Evolutionary conservation across 2,113 vertebrate species (phyloP), one percentile per base, ranked within the genome.

Genomic region (Oncorhynchus kisutch): DNA sequence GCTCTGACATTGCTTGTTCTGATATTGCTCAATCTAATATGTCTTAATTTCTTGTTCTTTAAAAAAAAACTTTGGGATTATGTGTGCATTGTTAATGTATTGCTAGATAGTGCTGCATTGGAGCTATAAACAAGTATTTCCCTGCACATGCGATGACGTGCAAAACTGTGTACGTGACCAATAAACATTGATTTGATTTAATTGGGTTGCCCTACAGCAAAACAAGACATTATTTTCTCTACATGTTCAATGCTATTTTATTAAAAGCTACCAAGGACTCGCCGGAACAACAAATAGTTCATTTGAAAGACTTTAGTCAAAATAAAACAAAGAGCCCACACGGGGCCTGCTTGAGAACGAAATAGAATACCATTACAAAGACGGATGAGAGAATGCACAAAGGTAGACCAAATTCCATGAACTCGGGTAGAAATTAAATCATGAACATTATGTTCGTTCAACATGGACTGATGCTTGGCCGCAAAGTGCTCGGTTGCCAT

Each of bases 401-500:
- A 67, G 29, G 27, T 16, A 31, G 7, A 60, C n/a, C 18, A 22
- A 68, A 68, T 39, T 2, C 29, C 27, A 34, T 34, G 66, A 34
- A 20, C 9, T 31, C 18, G 34, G 18, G 29, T 34, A 34, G 66
- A 18, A n/a, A 39, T 39, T 2, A 20, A 68, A n/a, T 8, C 16
- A n/a, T 22, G 6, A 68, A 68, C 67, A n/a, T 31, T 29, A n/a
- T 68, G 18, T 16, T 68, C 2, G 31, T 18, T 5, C 16, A 20
- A 68, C 25, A 68, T 20, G 1, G 31, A 18, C 4, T 39, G 29
- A 34, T 68, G 20, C 27, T n/a, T 16, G 67, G 67, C 18, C 18
- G 34, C 29, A 67, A 67, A 67, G 14, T 67, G 66, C 18, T 67
- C 7, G 34, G 66, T 67, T 39, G 66, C 66, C 66, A 67, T 67